Conservation (phyloP, 2,113 vertebrate genomes). For the Felis chaus region DNA sequence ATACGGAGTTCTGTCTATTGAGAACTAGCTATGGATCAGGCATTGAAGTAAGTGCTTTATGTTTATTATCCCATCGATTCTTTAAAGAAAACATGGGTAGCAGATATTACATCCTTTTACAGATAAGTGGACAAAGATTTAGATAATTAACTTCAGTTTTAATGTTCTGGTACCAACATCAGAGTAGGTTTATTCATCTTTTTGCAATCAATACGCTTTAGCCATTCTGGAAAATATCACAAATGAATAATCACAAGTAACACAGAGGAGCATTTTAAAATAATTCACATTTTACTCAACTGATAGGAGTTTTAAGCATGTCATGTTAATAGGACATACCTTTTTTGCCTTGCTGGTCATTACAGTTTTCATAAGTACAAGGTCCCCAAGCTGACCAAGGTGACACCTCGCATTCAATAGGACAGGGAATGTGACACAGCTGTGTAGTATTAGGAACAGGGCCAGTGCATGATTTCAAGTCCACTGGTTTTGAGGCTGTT, state of each 20-base stretch:
- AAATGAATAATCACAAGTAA: background rate
- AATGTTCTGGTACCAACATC: background rate
- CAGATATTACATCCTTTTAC: background rate
- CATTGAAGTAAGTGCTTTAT: background rate
- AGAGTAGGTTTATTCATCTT: background rate
- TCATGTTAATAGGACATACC: slow-evolving; percentile 83
- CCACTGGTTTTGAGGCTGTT: slow-evolving; percentile 93
- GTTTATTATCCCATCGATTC: background rate
- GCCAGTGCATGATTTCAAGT: slow-evolving; percentile 88
- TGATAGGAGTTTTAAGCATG: background rate
- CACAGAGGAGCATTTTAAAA: background rate
- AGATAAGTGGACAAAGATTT: background rate
- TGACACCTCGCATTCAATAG: slow-evolving; percentile 94
- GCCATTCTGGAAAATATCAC: slow-evolving; percentile 23
- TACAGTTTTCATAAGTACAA: slow-evolving; percentile 97
- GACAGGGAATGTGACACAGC: slow-evolving; percentile 95
- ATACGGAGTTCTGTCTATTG: background rate
- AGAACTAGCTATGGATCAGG: background rate
- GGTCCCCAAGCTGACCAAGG: slow-evolving; percentile 97
- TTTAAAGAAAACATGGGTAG: background rate
- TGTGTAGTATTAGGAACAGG: slow-evolving; percentile 92
- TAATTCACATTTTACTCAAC: background rate
- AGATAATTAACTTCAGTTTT: background rate
- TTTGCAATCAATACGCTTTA: slow-evolving; percentile 15
- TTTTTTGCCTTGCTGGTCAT: slow-evolving; percentile 94